Evolutionary conservation across 2,797 vertebrate species (phyloP), one percentile per base, ranked within the genome.

Genomic region (Anisognathus igniventris): DNA sequence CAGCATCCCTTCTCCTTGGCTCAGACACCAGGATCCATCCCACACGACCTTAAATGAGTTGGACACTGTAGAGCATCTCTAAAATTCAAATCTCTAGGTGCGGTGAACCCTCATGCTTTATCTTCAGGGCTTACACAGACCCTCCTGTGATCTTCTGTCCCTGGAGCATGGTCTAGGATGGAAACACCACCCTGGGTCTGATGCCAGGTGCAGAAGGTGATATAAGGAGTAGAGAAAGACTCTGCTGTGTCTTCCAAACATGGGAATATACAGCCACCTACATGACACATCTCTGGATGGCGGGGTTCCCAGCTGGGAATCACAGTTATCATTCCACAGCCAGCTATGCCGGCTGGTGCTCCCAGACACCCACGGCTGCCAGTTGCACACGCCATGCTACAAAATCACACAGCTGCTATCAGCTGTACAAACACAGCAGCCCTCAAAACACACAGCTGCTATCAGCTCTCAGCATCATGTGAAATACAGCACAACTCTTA

Each of bases 301-400:
- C 6, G 2, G 17, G 40, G 39, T 7, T 71, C n/a, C 37, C 48
- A 60, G 33, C 23, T 64, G 48, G 24, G 15, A 73, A 72, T 65
- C 0, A 0, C 60, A 86, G 54, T 58, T 68, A 24, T 56, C 22
- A 40, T 20, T 42, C 60, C 28, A 21, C 54, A 47, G 37, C 24
- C 12, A 3, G 24, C 30, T 35, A 16, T 0, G 5, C 35, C 0
- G 0, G 65, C 71, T 82, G 75, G 51, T 56, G 56, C 71, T 60
- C 57, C 50, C 73, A 61, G 47, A 35, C 66, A 54, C 42, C 54
- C 51, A 61, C 3, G 0, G 3, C 54, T 87, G 84, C 30, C 10
- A 6, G 40, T 16, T 72, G 50, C 22, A 35, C 39, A 33, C 0
- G 0, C 25, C 0, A 0, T 25, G 24, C 33, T 60, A 37, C 0